Conservation (phyloP, 2,797 vertebrate species). For the Gymnopithys bicolor region DNA sequence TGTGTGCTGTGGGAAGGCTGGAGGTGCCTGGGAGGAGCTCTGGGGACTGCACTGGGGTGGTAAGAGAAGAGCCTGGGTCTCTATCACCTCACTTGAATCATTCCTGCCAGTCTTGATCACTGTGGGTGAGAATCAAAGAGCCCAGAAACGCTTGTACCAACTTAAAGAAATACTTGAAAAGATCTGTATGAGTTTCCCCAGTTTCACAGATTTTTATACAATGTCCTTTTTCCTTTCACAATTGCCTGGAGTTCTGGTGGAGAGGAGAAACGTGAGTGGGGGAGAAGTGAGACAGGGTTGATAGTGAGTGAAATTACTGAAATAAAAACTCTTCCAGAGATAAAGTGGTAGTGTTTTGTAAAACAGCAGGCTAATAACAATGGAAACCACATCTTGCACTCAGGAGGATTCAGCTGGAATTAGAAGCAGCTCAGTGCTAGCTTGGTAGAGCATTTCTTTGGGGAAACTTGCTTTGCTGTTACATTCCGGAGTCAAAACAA, state of each 20-base stretch:
- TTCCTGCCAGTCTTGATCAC: neutral
- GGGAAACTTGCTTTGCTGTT: conserved; percentile 69
- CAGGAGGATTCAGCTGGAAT: conserved; percentile 51
- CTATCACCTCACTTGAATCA: neutral
- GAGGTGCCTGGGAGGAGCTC: neutral
- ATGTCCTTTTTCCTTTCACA: neutral
- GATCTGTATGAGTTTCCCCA: neutral
- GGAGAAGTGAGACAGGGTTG: neutral
- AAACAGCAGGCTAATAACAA: conserved; percentile 49
- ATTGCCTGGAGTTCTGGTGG: neutral
- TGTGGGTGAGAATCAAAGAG: neutral
- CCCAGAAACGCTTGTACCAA: neutral
- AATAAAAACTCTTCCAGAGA: conserved; percentile 22
- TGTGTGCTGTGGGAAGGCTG: neutral
- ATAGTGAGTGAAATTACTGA: neutral
- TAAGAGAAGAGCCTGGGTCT: neutral
- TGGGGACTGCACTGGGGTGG: neutral
- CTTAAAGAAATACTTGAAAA: neutral
- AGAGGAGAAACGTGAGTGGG: neutral
- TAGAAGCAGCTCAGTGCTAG: conserved; percentile 53
- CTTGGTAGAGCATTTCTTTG: conserved; percentile 45
- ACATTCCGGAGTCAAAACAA: conserved; percentile 59
- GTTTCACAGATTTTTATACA: neutral
- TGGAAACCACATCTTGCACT: conserved; percentile 48
- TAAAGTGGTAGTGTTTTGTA: conserved; percentile 37